These are phyloP conservation scores for Holcopasites calliopsidis DNA, from an alignment of 1,140 invertebrate genomes.

Conservation along the genomic window DNA sequence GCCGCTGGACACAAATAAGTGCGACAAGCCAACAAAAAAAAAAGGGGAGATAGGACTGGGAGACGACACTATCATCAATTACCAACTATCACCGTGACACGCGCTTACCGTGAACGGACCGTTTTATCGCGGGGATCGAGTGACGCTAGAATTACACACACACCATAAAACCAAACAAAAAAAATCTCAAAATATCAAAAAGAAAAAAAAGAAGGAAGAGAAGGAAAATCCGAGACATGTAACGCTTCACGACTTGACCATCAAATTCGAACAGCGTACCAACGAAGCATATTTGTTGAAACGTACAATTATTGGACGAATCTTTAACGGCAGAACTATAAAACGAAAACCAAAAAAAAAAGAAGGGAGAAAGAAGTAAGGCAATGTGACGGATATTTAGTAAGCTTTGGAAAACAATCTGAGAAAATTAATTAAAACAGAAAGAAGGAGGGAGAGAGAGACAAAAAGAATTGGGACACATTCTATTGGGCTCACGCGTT, in stretches of 20 bases:
- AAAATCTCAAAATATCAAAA: constrained; percentile 34
- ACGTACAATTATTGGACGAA: constrained; percentile 17
- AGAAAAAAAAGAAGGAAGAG: constrained; percentile 6
- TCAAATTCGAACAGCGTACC: constrained; percentile 49
- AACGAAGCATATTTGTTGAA: constrained; percentile 37
- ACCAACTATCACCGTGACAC: constrained; percentile 52
- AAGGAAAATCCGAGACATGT: constrained; percentile 32
- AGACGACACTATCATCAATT: constrained; percentile 42
- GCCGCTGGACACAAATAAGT: constrained; percentile 37
- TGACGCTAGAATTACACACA: constrained; percentile 54
- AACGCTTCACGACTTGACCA: constrained; percentile 43
- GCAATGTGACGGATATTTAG: not conserved
- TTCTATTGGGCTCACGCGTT: not conserved
- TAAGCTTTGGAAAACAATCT: not conserved
- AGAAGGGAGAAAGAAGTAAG: not conserved
- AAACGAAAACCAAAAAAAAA: not conserved
- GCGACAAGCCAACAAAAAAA: constrained; percentile 43
- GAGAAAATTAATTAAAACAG: constrained; percentile 20
- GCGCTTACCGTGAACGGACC: constrained; percentile 58
- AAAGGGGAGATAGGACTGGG: constrained; percentile 35
- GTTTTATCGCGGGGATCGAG: constrained; percentile 65
- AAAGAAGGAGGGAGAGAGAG: constrained; percentile 1
- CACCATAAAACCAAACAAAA: constrained; percentile 12
- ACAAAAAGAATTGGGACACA: not conserved
- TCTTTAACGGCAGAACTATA: not conserved